A percentile compares a stretch with the other conserved stretches of the same genome.
phyloP scores from a whole-genome alignment of 1,140 invertebrate genomes.

The Drosophila hydei region DNA sequence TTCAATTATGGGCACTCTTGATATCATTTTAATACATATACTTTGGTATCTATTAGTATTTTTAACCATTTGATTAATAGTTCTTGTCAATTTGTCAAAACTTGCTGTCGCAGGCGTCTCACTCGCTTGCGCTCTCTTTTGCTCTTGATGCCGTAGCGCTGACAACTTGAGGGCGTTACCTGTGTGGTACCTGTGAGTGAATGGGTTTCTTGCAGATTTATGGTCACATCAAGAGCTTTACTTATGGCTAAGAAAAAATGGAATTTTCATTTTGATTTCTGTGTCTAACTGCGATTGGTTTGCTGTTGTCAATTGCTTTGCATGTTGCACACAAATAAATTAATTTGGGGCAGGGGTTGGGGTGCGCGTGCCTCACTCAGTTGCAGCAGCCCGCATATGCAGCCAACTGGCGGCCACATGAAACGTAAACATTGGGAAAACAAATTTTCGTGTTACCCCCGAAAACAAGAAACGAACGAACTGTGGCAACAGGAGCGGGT shows the following conservation, averaged over 20 bases:
- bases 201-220: slow-evolving; percentile 34
- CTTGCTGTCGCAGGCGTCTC: neutral
- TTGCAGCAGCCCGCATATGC: slow-evolving; percentile 55
- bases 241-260: slow-evolving; percentile 12
- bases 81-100: slow-evolving; percentile 52
- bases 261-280: slow-evolving; percentile 55
- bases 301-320: slow-evolving; percentile 77
- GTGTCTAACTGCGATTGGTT: slow-evolving; percentile 81
- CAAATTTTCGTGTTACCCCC: slow-evolving; percentile 7
- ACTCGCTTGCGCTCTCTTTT: slow-evolving; percentile 7
- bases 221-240: neutral
- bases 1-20: neutral
- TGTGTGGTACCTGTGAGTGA: slow-evolving; percentile 15
- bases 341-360: slow-evolving; percentile 50
- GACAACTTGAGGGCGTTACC: slow-evolving; percentile 52
- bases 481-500: slow-evolving; percentile 59
- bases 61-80: slow-evolving; percentile 38
- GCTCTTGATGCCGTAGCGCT: slow-evolving; percentile 11
- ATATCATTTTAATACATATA: neutral
- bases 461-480: neutral
- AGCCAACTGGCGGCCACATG: slow-evolving; percentile 54
- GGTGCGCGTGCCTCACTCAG: neutral
- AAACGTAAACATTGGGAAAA: slow-evolving; percentile 55
- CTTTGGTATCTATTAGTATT: slow-evolving; percentile 6
- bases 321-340: slow-evolving; percentile 82